Conservation (phyloP, 2,113 vertebrate genomes). For the Todiramphus saurophagus region DNA sequence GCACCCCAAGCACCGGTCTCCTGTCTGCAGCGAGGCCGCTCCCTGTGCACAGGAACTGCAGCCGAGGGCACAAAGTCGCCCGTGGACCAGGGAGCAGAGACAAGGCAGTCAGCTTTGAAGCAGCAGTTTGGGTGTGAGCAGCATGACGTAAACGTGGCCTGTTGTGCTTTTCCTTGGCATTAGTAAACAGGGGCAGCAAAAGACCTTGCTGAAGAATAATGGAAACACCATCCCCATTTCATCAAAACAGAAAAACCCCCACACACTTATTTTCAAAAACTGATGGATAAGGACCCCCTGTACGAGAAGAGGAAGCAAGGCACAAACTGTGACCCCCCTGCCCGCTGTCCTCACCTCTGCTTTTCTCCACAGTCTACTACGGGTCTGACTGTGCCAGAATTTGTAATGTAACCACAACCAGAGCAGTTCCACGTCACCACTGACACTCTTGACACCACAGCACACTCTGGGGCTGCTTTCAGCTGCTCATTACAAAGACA, state of each 20-base stretch:
- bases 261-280: not conserved
- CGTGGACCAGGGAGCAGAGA: not conserved
- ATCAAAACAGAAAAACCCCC: not conserved
- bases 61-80: not conserved
- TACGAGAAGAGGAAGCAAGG: not conserved
- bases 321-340: not conserved
- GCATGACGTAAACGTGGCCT: no score
- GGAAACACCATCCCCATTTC: not conserved
- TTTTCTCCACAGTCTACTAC: not conserved
- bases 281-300: not conserved
- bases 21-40: not conserved
- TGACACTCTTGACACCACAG: not conserved
- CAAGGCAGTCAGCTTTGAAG: not conserved
- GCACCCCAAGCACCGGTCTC: not conserved
- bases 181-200: not conserved
- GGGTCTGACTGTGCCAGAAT: not conserved
- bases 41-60: fast-evolving
- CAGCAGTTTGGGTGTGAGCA: no score
- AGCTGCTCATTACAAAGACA: not conserved
- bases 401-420: not conserved
- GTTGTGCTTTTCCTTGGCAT: not conserved
- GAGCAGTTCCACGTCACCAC: not conserved
- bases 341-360: not conserved
- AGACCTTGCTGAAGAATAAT: not conserved
- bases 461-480: not conserved